Base-by-base conservation (phyloP, 2,888 invertebrate genomes). In the Acanthosepion lycidas region DNA sequence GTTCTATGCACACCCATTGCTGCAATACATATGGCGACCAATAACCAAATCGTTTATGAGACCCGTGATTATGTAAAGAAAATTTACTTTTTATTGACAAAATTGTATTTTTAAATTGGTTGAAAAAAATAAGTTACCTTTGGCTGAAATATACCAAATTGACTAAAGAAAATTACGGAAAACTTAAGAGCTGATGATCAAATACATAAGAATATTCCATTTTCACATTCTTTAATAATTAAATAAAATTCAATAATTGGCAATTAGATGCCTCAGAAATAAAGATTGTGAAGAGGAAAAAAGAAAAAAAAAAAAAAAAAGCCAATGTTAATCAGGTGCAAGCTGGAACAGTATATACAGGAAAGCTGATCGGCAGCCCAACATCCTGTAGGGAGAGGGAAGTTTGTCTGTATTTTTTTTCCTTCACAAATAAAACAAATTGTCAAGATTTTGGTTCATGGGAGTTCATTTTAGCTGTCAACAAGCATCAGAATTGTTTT, bases 301-400 rank as follows among this genome's bases (percentile, higher is more conserved):
- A n/a, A 12, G n/a, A 78, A 78, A 78, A n/a, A 33, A 33, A 78
- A 78, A n/a, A 33, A 78, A 78, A 33, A n/a, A 78, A n/a, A 78
- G 78, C 78, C 78, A 78, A 78, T 78, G 78, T 78, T 78, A 78
- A 33, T 78, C 78, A 78, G 78, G 78, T 78, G 78, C n/a, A 78
- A 78, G 78, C 78, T 78, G 78, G 78, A 78, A n/a, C 78, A 78
- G 78, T 78, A 78, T 78, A 78, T 78, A 78, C 78, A 78, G n/a
- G 33, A 78, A 12, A 78, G 78, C 78, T 78, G 78, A 78, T 78
- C n/a, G 78, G 33, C 78, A 78, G 15, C 78, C n/a, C 78, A 78
- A 78, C 78, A 78, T 78, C 78, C 78, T 78, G n/a, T 78, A 78
- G 5, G 78, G n/a, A 12, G 12, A 33, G 2, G 5, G 15, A 15